These are phyloP conservation scores for Pholis gunnellus DNA, from an alignment of 2,113 vertebrate species.

Conservation along the genomic window DNA sequence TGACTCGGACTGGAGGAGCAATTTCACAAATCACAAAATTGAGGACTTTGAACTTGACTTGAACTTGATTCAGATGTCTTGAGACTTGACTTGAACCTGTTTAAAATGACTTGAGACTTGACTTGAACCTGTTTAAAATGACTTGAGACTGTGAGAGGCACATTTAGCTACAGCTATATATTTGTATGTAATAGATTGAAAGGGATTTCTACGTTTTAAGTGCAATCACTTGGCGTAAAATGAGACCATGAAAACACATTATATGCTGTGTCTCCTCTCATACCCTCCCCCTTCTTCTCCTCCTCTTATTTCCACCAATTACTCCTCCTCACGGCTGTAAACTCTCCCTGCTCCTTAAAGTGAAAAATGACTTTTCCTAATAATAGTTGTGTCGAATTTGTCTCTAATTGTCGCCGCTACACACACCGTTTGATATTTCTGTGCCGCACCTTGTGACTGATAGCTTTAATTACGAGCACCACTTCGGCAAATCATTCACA, in stretches of 20 bases:
- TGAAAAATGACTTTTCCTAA: conserved; percentile 75
- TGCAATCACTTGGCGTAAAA: background rate
- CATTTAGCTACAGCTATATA: background rate
- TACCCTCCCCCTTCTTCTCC: conserved; percentile 20
- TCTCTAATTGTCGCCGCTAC: conserved; percentile 69
- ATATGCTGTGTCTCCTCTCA: conserved; percentile 14
- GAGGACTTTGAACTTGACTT: background rate
- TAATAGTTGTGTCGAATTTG: conserved; percentile 76
- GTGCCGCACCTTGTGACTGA: conserved; percentile 72
- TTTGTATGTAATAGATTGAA: background rate
- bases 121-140: background rate
- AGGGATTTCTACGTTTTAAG: background rate
- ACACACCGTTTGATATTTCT: conserved; percentile 74
- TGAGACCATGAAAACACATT: conserved; percentile 20
- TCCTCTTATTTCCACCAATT: conserved; percentile 50
- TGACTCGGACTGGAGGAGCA: conserved; percentile 4
- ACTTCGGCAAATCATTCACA: conserved; percentile 76
- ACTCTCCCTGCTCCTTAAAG: conserved; percentile 66
- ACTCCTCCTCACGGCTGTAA: conserved; percentile 47
- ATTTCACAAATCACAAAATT: background rate
- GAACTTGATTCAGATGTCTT: background rate
- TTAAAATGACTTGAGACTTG: background rate
- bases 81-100: background rate
- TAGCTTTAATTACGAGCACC: conserved; percentile 81
- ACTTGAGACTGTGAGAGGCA: background rate